Conservation (phyloP, 1,140 invertebrate species). For the Paracyclopina nana region DNA sequence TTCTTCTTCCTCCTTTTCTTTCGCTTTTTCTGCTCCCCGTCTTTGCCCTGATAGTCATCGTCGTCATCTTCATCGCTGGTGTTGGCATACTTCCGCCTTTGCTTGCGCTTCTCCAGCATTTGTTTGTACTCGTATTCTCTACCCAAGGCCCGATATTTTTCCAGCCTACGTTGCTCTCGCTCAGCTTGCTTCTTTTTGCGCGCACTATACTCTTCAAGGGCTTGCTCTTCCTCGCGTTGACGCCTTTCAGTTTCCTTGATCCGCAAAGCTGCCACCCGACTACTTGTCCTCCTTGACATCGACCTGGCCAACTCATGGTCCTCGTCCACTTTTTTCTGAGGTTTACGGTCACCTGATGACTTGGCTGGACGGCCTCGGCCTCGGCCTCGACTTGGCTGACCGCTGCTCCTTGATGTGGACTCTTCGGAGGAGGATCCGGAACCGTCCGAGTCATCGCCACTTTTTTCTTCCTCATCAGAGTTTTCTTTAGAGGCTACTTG, state of each 20-base stretch:
- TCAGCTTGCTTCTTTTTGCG: constrained; percentile 20
- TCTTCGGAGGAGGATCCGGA: too few species aligned
- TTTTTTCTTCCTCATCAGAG: constrained; percentile 12
- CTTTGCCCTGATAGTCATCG: too few species aligned
- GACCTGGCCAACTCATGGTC: neutral
- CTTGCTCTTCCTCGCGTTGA: constrained; percentile 20
- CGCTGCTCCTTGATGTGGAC: too few species aligned
- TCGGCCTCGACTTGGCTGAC: neutral
- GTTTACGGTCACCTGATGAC: neutral
- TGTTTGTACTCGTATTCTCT: neutral
- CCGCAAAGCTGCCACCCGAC: neutral
- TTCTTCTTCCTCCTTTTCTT: constrained; percentile 32
- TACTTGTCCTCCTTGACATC: neutral
- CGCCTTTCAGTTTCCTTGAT: constrained; percentile 9
- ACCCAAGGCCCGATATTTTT: neutral
- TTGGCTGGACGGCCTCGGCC: constrained; percentile 4
- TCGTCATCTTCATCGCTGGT: constrained; percentile 14
- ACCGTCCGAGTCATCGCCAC: neutral
- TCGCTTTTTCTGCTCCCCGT: constrained; percentile 15
- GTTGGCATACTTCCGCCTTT: neutral
- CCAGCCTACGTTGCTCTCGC: constrained; percentile 9
- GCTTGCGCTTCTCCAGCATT: neutral
- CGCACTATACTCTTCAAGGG: constrained; percentile 4
- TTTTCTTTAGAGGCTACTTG: constrained; percentile 4
- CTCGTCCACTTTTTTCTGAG: neutral